These are phyloP conservation scores for Lethrus apterus DNA, from an alignment of 1,140 invertebrate species.

Conservation along the genomic window DNA sequence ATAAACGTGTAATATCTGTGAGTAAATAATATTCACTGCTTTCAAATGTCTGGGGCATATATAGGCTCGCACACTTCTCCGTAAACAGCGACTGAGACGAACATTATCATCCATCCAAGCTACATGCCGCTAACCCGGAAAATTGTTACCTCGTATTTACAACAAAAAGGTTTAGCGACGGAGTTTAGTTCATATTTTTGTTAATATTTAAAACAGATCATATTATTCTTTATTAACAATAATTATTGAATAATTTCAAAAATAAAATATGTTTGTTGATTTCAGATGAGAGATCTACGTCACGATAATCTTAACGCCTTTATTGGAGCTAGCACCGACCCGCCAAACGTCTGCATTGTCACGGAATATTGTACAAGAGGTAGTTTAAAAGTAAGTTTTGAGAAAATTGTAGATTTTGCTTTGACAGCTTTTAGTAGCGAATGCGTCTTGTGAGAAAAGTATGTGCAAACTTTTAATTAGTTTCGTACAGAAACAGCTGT, in stretches of 20 bases:
- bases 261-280: conserved; percentile 18
- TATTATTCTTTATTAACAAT: too few species aligned
- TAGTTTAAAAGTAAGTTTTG: conserved; percentile 64
- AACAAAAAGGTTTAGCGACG: not conserved
- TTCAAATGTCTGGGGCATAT: too few species aligned
- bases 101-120: too few species aligned
- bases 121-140: too few species aligned
- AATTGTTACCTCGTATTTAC: too few species aligned
- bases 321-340: conserved; percentile 87
- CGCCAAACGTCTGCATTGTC: conserved; percentile 81
- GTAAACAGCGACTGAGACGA: too few species aligned
- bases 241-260: too few species aligned
- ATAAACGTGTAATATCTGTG: too few species aligned
- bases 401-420: not conserved
- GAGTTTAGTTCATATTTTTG: not conserved
- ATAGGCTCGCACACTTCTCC: too few species aligned
- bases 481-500: not conserved
- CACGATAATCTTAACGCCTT: conserved; percentile 91
- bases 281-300: conserved; percentile 78
- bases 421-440: not conserved
- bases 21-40: too few species aligned
- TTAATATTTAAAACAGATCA: not conserved
- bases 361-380: conserved; percentile 87
- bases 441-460: not conserved
- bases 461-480: not conserved